Evolutionary conservation across 2,113 vertebrate genomes (phyloP), one percentile per base, ranked within the genome.

Genomic region (Ariopsis seemanni): DNA sequence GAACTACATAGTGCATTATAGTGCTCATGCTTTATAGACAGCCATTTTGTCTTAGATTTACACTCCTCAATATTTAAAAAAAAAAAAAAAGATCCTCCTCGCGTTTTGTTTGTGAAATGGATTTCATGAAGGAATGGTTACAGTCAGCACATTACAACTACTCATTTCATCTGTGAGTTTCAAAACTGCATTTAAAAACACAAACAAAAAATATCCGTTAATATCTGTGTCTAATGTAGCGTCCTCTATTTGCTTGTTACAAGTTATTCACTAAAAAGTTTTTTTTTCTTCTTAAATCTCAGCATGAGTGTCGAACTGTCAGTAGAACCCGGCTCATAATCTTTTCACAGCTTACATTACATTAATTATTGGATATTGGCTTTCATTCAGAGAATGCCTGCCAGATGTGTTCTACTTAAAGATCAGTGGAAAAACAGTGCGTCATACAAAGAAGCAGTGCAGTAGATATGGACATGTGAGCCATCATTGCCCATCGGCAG

Each of bases 391-490:
- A 17, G 30, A 74, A 78, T 80, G 58, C n/a, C 57, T 69, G 86
- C 67, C 82, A 50, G 18, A 85, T 87, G 67, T 69, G 52, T 85
- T 65, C 77, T 83, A 34, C 67, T 88, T 82, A n/a, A 53, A 87
- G 88, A 89, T 92, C 86, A 69, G 62, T 79, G 42, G 30, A 72
- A 88, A 82, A 58, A 88, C 50, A 27, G 25, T 71, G 25, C 50
- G 15, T 48, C 30, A 55, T 34, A 89, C 82, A 85, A 74, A 87
- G 53, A n/a, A 82, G 50, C 20, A 60, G 67, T 57, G 79, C 57
- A 27, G 57, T 53, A 77, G 82, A 65, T 58, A 80, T 87, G 48
- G 75, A 84, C 53, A 72, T 63, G 18, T 14, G 48, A 86, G 79
- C 85, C 58, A 85, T 72, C 82, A 17, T 63, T 69, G 48, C 53